phyloP scores from a whole-genome alignment of 2,113 vertebrate species.

The Austrofundulus limnaeus region DNA sequence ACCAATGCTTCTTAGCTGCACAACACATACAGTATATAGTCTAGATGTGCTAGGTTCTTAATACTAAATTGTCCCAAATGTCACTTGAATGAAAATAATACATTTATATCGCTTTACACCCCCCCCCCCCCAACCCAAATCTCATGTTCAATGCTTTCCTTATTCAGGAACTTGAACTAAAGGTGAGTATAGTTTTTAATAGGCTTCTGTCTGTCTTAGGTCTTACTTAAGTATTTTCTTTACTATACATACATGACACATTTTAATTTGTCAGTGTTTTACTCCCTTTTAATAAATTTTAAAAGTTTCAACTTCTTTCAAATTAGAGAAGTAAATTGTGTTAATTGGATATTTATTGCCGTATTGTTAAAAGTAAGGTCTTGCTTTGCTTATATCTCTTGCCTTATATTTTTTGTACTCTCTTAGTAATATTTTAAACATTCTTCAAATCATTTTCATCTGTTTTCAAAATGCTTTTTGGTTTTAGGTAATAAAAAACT shows the following conservation, averaged over 20 bases:
- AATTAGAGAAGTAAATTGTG: background rate
- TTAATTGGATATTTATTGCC: background rate
- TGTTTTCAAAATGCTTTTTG: no score
- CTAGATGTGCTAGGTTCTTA: conserved; percentile 32
- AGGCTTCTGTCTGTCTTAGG: background rate
- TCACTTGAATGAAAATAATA: conserved; percentile 60
- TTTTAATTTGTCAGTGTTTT: conserved; percentile 16
- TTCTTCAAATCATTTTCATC: background rate
- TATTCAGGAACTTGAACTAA: conserved; percentile 52
- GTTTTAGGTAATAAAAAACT: no score
- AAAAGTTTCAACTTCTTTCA: background rate
- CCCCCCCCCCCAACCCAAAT: conserved; percentile 16
- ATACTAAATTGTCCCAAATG: conserved; percentile 54
- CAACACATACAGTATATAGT: no score
- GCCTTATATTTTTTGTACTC: background rate
- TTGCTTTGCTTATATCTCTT: background rate
- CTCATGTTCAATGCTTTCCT: conserved; percentile 38
- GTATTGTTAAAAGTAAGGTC: no score
- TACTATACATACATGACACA: conserved; percentile 6
- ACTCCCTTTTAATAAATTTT: conserved; percentile 12
- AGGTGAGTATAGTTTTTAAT: conserved; percentile 37
- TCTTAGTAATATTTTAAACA: no score
- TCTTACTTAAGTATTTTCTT: no score
- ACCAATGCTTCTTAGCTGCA: conserved; percentile 4
- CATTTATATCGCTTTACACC: conserved; percentile 39